A percentile compares a stretch with the other conserved stretches of the same genome.
phyloP scores from a whole-genome alignment of 2,113 vertebrate genomes.

The Tachycineta bicolor region DNA sequence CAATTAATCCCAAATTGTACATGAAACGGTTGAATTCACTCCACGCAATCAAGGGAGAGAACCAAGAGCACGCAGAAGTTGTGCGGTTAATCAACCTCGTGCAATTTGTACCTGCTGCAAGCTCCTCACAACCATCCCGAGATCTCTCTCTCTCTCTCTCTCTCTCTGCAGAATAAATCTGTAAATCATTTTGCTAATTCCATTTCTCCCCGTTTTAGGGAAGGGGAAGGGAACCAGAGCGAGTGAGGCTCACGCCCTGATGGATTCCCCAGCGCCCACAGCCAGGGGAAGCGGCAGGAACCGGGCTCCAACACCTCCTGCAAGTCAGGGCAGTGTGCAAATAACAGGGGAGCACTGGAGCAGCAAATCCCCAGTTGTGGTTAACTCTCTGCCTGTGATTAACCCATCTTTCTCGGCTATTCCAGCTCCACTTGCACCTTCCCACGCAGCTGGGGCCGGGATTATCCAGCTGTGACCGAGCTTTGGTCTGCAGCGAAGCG shows the following conservation, averaged over 20 bases:
- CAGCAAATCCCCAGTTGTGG: slow-evolving; percentile 8
- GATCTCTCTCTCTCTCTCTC: background rate
- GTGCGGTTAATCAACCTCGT: background rate
- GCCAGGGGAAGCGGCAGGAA: background rate
- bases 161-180: background rate
- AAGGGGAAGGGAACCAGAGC: background rate
- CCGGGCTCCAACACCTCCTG: background rate
- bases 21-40: slow-evolving; percentile 29
- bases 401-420: background rate
- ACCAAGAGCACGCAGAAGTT: background rate
- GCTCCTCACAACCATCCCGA: background rate
- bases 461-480: accelerated
- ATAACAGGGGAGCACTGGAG: background rate
- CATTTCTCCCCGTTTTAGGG: background rate
- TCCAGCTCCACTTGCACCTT: background rate
- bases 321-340: background rate
- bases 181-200: background rate
- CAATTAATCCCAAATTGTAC: slow-evolving; percentile 33
- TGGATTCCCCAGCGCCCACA: background rate
- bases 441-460: no score
- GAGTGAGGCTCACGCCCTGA: background rate
- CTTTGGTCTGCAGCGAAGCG: background rate
- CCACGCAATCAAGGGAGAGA: slow-evolving; percentile 24
- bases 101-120: slow-evolving; percentile 17
- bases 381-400: background rate